These are phyloP conservation scores for Doryteuthis pealeii DNA, from an alignment of 1,140 invertebrate genomes.

Conservation along the genomic window DNA sequence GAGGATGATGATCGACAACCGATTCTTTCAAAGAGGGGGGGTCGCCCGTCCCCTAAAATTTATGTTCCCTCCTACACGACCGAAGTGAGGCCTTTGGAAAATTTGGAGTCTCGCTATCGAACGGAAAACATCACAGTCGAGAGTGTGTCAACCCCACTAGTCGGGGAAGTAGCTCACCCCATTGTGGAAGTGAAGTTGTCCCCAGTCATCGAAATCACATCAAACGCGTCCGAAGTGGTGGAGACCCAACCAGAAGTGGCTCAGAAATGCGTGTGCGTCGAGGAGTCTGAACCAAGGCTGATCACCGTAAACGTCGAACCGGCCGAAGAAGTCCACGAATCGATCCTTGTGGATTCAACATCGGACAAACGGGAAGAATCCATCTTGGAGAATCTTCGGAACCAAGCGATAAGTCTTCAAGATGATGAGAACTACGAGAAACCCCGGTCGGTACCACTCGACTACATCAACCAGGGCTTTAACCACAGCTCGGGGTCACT, in stretches of 20 bases:
- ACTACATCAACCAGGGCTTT: not conserved
- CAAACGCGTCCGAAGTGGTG: not conserved
- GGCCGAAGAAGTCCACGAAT: not conserved
- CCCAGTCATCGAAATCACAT: not conserved
- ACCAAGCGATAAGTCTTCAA: not conserved
- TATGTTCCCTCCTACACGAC: constrained; percentile 1
- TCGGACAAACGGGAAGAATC: not conserved
- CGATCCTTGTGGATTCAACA: not conserved
- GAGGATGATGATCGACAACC: not conserved
- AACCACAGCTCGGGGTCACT: not conserved
- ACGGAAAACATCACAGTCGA: not conserved
- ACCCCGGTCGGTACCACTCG: not conserved
- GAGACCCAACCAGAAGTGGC: not conserved
- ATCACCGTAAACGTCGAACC: not conserved
- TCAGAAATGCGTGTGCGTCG: not conserved
- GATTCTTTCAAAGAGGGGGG: not conserved
- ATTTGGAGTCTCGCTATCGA: not conserved
- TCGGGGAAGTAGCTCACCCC: not conserved
- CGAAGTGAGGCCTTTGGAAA: not conserved
- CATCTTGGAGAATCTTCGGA: not conserved
- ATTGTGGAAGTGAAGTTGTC: constrained; percentile 4
- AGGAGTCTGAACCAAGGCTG: not conserved
- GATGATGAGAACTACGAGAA: not conserved
- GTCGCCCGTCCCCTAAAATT: not conserved
- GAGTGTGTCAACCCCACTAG: not conserved